Evolutionary conservation across 2,888 invertebrate genomes (phyloP).

Genomic region (Amphipyra tragopoginis): DNA sequence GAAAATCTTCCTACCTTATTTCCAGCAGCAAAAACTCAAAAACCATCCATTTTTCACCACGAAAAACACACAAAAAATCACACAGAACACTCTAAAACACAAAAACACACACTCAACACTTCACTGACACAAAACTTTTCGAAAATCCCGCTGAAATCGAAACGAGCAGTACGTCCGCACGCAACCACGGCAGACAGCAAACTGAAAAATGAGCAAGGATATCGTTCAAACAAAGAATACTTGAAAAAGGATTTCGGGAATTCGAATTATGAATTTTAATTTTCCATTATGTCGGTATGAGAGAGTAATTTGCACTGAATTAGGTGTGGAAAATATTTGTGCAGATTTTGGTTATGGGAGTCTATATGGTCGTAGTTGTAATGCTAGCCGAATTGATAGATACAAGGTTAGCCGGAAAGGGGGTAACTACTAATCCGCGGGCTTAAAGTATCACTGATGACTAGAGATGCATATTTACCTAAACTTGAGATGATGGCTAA

Average conservation of each 20-base stretch:
- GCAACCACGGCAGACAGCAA: not conserved
- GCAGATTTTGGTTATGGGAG: no score
- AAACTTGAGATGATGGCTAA: no score
- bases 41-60: conserved; percentile 39
- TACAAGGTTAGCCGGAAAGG: no score
- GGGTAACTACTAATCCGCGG: no score
- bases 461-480: no score
- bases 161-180: conserved; percentile 24
- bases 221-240: conserved; percentile 33
- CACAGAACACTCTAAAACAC: conserved; percentile 32
- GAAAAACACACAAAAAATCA: conserved; percentile 17
- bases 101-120: conserved; percentile 34
- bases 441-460: no score
- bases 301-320: not conserved
- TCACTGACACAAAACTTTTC: conserved; percentile 51
- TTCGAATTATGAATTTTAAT: conserved; percentile 8
- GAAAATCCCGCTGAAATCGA: conserved; percentile 34
- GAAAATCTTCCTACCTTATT: conserved; percentile 31
- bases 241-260: conserved; percentile 30
- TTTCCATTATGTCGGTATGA: not conserved
- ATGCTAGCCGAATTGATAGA: no score
- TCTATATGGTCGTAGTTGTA: no score
- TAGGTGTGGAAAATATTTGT: not conserved
- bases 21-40: conserved; percentile 22
- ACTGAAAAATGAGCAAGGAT: conserved; percentile 26